Evolutionary conservation across 23 tunicate species (phyloP), one percentile per base, ranked within the genome.

Genomic region (Halocynthia aurantium): DNA sequence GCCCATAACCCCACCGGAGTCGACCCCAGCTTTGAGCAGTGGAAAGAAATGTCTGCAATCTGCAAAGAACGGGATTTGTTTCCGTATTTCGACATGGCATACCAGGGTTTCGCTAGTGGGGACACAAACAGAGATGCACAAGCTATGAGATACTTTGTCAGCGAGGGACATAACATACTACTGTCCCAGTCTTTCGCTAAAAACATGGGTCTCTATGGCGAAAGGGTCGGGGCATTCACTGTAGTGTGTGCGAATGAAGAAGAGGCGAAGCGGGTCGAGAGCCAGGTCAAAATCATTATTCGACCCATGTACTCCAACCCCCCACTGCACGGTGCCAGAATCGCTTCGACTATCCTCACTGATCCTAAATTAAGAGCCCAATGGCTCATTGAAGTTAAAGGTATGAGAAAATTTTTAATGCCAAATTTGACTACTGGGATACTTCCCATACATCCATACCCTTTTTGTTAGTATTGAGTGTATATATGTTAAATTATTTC

Each of bases 1-100:
- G 98, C 98, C n/a, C 98, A 93, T 61, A 93, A 93, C 53, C 98
- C 98, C 49, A 93, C 98, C 10, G 98, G 98, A 62, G 98, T 93
- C 12, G 98, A 93, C 67, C 98, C 98, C 7, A 91, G 81, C 61
- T 85, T 90, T 15, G 98, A 93, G 22, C 77, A 93, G 11, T 93
- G 98, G 98, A 83, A 87, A 70, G 93, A 93, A 71, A 87, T 93
- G 85, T 83, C 93, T 6, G 66, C 53, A 9, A 87, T 93, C 21
- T 85, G 85, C 71, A 87, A 87, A 57, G 69, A 83, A 50, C 52
- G 86, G 18, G 77, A 84, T 6, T 62, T 93, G 60, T 89, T 93
- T 31, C 94, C 94, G 6, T 93, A 53, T 60, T 93, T 93, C 53
- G 98, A 93, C 68, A 93, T 93, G 98, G 98, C 98, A 2, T 93